Percentiles rank a stretch among this genome's conserved stretches.
Conservation (phyloP, 2,888 invertebrate species). For the Hemithea aestivaria region DNA sequence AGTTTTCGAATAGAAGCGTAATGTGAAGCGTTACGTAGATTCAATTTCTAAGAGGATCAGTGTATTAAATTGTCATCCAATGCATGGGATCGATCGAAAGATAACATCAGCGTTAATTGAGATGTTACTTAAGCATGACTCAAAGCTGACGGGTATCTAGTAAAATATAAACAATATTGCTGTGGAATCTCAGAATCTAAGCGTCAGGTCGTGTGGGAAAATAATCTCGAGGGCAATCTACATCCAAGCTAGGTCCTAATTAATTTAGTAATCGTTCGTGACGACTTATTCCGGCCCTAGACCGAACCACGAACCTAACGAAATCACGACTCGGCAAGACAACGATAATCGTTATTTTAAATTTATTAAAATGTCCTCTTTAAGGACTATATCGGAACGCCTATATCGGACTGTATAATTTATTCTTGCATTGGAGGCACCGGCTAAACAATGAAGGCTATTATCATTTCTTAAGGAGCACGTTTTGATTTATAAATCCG, state of each 20-base stretch:
- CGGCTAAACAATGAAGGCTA: constrained; percentile 66
- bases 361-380: constrained; percentile 79
- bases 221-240: constrained; percentile 74
- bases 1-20: too few species aligned
- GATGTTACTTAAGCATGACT: constrained; percentile 16
- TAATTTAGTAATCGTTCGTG: constrained; percentile 79
- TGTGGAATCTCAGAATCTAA: constrained; percentile 64
- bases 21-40: too few species aligned
- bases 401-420: constrained; percentile 77
- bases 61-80: constrained; percentile 4
- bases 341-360: constrained; percentile 79
- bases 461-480: constrained; percentile 59
- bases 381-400: constrained; percentile 75
- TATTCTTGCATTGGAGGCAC: constrained; percentile 65
- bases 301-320: constrained; percentile 74
- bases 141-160: constrained; percentile 28
- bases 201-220: constrained; percentile 74
- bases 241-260: constrained; percentile 76
- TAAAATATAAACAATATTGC: constrained; percentile 52
- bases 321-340: constrained; percentile 76
- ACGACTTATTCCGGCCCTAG: constrained; percentile 75
- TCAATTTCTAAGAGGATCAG: too few species aligned
- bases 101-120: constrained; percentile 18
- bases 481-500: constrained; percentile 49
- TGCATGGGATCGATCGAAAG: constrained; percentile 6